phyloP scores from a whole-genome alignment of 2,888 invertebrate species.

The Pristionchus japonicus region DNA sequence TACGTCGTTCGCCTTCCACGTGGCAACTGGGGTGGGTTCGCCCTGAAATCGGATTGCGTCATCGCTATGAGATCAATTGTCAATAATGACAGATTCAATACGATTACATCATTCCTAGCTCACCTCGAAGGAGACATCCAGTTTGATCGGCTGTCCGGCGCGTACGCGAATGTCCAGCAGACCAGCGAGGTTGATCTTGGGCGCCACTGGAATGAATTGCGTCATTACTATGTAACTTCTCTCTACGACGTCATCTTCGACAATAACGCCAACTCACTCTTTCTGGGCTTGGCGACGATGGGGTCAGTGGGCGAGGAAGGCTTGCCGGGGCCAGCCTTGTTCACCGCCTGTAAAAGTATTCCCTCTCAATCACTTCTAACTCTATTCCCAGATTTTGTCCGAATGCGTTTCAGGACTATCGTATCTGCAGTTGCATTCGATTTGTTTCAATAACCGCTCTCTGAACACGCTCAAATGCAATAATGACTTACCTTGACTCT shows the following conservation, averaged over 20 bases:
- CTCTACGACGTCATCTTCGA: background rate
- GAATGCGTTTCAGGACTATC: background rate
- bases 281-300: constrained; percentile 85
- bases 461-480: too few species aligned
- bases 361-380: constrained; percentile 49
- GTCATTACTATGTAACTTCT: background rate
- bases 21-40: constrained; percentile 90
- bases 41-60: constrained; percentile 79
- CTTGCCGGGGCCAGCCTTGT: constrained; percentile 88
- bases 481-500: constrained; percentile 76
- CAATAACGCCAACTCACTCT: constrained; percentile 57
- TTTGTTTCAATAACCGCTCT: background rate
- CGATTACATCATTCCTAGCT: constrained; percentile 4
- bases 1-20: constrained; percentile 85
- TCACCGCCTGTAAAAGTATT: constrained; percentile 45
- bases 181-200: constrained; percentile 89
- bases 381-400: background rate
- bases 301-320: constrained; percentile 90
- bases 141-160: constrained; percentile 91
- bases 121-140: constrained; percentile 88
- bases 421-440: background rate
- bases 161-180: constrained; percentile 91
- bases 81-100: background rate
- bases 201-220: constrained; percentile 81
- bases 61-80: background rate